Evolutionary conservation across 2,888 invertebrate genomes (phyloP), one percentile per base, ranked within the genome.

Genomic region (Drosophila borborema): DNA sequence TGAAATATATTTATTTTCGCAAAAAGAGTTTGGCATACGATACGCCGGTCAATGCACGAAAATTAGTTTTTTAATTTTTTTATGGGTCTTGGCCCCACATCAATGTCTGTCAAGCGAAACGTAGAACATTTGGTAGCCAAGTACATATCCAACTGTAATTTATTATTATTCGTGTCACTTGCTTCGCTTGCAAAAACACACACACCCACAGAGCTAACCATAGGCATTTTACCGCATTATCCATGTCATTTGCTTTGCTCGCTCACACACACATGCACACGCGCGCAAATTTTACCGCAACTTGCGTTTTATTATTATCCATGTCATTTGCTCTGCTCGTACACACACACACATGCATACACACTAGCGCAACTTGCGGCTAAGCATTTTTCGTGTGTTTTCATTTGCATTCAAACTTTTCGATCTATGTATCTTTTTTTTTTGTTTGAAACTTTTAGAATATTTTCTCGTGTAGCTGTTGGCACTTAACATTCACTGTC

Each of bases 401-500:
- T 75, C 72, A 71, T 80, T 66, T 72, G 77, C 77, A 77, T 76
- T 69, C 72, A 73, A 77, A 77, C 68, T 72, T 65, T 68, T 67
- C 38, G 43, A 49, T 67, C 20, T 16, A 20, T 20, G 20, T 20
- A 16, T 61, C n/a, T 12, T n/a, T 67, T 63, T 41, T 49, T 64
- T 65, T 20, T 48, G 62, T 54, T 75, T 69, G 75, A 73, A 62
- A 73, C 72, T 79, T 79, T 79, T 72, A 31, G 72, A 86, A 86
- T 69, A 86, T 86, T 81, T 72, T 64, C 70, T 62, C 76, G 69
- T 86, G 81, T 87, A 76, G 72, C 62, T 75, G 77, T 73, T 89
- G 90, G 90, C 89, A 89, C 80, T 82, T 83, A 89, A 89, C 87
- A 87, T 89, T 87, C 82, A 78, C 77, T 75, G 83, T 36, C 84